Percentiles rank a stretch among this genome's conserved stretches.
Conservation (phyloP, 2,888 invertebrate genomes). For the Eristalinus sepulchralis region DNA sequence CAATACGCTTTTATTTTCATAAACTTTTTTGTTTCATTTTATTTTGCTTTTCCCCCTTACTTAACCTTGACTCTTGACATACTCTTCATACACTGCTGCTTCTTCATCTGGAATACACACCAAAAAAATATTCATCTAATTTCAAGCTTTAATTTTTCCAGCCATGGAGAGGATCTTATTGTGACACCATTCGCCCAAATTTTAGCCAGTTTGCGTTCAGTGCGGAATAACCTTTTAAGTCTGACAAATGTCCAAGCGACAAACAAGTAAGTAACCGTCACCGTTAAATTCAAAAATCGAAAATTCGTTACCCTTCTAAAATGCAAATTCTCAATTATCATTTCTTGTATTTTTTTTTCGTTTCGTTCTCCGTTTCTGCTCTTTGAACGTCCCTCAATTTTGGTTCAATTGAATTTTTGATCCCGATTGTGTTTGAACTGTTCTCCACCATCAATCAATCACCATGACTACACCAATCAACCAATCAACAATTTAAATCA, state of each 20-base stretch:
- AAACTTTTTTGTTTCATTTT: neutral
- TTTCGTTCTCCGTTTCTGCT: neutral
- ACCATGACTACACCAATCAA: conserved; percentile 43
- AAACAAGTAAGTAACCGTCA: conserved; percentile 86
- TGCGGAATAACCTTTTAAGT: conserved; percentile 98
- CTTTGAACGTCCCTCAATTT: neutral
- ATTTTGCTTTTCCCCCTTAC: neutral
- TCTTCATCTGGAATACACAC: neutral
- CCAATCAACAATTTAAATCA: conserved; percentile 16
- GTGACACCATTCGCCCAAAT: conserved; percentile 99
- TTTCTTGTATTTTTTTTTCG: conserved; percentile 8
- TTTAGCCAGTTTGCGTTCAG: conserved; percentile 98
- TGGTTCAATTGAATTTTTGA: conserved; percentile 14
- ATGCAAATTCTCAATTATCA: conserved; percentile 7
- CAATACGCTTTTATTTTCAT: neutral
- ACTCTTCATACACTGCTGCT: neutral
- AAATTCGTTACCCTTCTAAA: conserved; percentile 63
- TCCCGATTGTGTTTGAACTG: conserved; percentile 53
- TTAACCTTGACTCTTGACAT: neutral
- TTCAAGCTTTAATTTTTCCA: conserved; percentile 71
- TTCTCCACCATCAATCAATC: conserved; percentile 38
- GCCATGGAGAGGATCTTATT: conserved; percentile 99
- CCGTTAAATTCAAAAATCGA: conserved; percentile 25
- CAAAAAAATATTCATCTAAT: conserved; percentile 32
- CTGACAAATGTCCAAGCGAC: conserved; percentile 92